Base-by-base conservation (phyloP, 2,888 invertebrate species). In the Acanthosepion esculentum region DNA sequence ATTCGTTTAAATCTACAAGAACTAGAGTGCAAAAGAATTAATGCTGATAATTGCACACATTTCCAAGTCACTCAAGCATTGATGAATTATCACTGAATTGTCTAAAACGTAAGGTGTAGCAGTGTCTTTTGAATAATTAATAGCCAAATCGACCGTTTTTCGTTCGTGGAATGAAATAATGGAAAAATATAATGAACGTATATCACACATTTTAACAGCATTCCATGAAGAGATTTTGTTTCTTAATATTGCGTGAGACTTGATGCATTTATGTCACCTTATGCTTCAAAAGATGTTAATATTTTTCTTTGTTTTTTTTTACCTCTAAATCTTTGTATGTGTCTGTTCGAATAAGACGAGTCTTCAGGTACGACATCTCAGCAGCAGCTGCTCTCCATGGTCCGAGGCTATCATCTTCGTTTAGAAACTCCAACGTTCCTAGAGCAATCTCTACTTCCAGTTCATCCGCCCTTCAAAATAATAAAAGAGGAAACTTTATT, bases 261-360 rank as follows among this genome's bases (percentile, higher is more conserved):
- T 64, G 64, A 64, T 64, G 29, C 26, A 64, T 55, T 18, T 18
- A 55, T 18, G 55, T 55, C 55, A 18, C 55, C 55, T 18, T 18
- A 5, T 18, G 18, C 18, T 55, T 55, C 20, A 0, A 55, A 18
- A 55, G 55, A 15, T 4, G 15, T 55, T 20, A 15, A 55, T 55
- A 55, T 55, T 55, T 94, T 94, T 94, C 1, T 18, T 33, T 59
- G n/a, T n/a, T 6, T 26, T 94, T 23, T 26, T 94, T 93, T 95
- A 96, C 96, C 95, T 94, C 94, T 59, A 95, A 96, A 1, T 95
- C 95, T 20, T 96, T 96, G 64, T 96, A 96, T 0, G 96, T 92
- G 15, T 95, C 95, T 59, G 96, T 95, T 33, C 95, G 94, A 12
- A 94, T 94, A 59, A 96, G 94, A 96, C 96, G 96, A 2, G 95